A percentile compares a stretch with the other conserved stretches of the same genome.
Conservation (phyloP, 2,113 vertebrate genomes). For the Phalacrocorax aristotelis region DNA sequence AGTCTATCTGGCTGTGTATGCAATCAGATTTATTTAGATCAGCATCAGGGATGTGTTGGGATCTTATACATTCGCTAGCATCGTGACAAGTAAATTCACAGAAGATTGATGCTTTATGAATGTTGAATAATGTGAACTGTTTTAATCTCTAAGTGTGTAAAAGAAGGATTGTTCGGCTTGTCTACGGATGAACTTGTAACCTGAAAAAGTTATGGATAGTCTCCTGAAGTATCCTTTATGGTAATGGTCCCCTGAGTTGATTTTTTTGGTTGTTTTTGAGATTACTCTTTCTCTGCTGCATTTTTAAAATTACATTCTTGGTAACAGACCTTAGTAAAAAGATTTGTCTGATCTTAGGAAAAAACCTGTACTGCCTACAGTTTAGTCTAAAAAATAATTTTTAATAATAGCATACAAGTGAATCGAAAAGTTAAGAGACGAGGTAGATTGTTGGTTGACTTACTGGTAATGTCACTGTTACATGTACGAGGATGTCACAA, state of each 20-base stretch:
- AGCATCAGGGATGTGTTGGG: not conserved
- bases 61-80: not conserved
- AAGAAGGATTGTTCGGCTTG: not conserved
- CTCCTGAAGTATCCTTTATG: not conserved
- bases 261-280: not conserved
- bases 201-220: not conserved
- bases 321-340: not conserved
- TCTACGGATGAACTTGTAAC: not conserved
- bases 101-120: not conserved
- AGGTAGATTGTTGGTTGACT: not conserved
- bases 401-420: not conserved
- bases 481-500: not conserved
- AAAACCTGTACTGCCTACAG: not conserved
- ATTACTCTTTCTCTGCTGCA: not conserved
- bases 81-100: not conserved
- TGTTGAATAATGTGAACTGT: not conserved
- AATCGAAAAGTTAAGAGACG: not conserved
- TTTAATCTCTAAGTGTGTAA: not conserved
- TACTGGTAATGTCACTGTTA: not conserved
- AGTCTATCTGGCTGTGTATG: constrained; percentile 9
- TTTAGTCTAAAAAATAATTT: not conserved
- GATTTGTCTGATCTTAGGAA: not conserved
- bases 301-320: not conserved
- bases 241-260: not conserved
- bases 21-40: constrained; percentile 44